Conservation (phyloP, 2,888 invertebrate genomes). For the Notodonta dromedarius region DNA sequence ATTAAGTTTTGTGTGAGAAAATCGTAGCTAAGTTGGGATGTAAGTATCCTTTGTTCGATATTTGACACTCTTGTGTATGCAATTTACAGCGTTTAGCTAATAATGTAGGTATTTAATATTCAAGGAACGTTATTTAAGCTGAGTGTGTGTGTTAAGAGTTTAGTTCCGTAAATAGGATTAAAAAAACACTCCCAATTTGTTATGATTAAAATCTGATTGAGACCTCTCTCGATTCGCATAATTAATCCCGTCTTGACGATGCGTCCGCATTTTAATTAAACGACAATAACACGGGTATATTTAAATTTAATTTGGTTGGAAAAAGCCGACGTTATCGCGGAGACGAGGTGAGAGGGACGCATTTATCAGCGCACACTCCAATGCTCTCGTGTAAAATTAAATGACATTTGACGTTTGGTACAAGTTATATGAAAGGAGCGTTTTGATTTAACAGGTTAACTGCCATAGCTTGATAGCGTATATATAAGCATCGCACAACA, state of each 20-base stretch:
- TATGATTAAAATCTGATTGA: conserved; percentile 32
- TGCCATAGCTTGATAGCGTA: too few species aligned
- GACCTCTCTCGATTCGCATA: conserved; percentile 28
- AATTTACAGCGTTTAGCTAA: too few species aligned
- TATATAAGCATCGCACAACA: too few species aligned
- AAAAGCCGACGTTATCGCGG: conserved; percentile 61
- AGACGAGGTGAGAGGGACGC: conserved; percentile 60
- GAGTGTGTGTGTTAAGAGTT: too few species aligned
- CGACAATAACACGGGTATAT: conserved; percentile 64
- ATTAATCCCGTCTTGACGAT: conserved; percentile 30
- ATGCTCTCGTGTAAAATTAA: conserved; percentile 76
- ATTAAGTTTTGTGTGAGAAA: background rate
- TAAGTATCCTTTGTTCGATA: background rate
- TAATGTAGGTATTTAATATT: too few species aligned
- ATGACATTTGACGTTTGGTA: conserved; percentile 64
- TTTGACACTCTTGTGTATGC: too few species aligned
- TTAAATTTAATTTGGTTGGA: conserved; percentile 72
- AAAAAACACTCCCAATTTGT: conserved; percentile 14
- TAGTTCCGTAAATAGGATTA: background rate
- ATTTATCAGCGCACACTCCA: conserved; percentile 77
- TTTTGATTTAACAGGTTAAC: background rate
- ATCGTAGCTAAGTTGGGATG: background rate
- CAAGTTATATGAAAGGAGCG: conserved; percentile 29
- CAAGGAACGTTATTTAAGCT: too few species aligned
- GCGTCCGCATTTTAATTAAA: conserved; percentile 59